A percentile compares a stretch with the other conserved stretches of the same genome.
phyloP scores from a whole-genome alignment of 2,888 invertebrate genomes.

The Onchidella celtica region DNA sequence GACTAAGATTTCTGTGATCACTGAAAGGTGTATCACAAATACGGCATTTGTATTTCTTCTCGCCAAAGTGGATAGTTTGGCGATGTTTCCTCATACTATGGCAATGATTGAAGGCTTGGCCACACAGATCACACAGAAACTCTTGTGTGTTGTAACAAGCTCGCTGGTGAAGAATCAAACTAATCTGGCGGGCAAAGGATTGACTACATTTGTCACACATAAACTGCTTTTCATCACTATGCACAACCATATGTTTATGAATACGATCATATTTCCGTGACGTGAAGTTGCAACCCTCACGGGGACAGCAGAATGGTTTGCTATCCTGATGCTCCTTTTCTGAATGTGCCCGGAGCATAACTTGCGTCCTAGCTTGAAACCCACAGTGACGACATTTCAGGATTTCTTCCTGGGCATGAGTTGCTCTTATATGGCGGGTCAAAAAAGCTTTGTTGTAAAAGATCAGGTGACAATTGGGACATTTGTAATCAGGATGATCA shows the following conservation, averaged over 20 bases:
- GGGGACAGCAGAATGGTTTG: slow-evolving; percentile 62
- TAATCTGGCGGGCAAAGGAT: slow-evolving; percentile 61
- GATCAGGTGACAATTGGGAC: slow-evolving; percentile 59
- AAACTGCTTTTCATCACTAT: slow-evolving; percentile 58
- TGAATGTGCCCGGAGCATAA: slow-evolving; percentile 58
- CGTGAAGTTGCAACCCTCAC: slow-evolving; percentile 59
- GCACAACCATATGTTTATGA: slow-evolving; percentile 39
- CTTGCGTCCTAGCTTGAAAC: slow-evolving; percentile 54
- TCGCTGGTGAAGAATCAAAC: slow-evolving; percentile 59
- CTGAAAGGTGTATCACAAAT: slow-evolving; percentile 65
- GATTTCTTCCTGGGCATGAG: slow-evolving; percentile 55
- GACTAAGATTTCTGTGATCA: slow-evolving; percentile 66
- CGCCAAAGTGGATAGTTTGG: slow-evolving; percentile 52
- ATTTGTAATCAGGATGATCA: slow-evolving; percentile 53
- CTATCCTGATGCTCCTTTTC: slow-evolving; percentile 55
- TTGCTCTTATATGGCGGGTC: slow-evolving; percentile 60
- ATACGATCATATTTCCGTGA: slow-evolving; percentile 55
- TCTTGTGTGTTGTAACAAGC: slow-evolving; percentile 61
- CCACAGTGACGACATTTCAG: slow-evolving; percentile 60
- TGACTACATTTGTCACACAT: slow-evolving; percentile 65
- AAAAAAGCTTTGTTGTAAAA: slow-evolving; percentile 60
- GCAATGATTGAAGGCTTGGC: slow-evolving; percentile 64
- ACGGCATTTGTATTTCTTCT: slow-evolving; percentile 61
- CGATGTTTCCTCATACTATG: slow-evolving; percentile 59
- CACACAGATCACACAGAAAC: slow-evolving; percentile 68